Conservation (phyloP, 2,797 vertebrate species). For the Sebastolobus alascanus region DNA sequence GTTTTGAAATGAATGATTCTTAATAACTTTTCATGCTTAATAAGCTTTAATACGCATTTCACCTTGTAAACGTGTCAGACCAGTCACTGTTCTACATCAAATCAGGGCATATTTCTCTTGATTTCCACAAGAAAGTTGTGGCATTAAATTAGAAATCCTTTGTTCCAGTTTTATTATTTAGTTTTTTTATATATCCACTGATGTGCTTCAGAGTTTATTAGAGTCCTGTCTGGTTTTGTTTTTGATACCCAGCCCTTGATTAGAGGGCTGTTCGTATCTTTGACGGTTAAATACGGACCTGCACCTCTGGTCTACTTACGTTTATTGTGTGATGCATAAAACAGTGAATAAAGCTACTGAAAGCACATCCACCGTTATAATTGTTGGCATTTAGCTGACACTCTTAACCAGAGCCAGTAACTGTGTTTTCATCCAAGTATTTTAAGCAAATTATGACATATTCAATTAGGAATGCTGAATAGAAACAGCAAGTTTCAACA, state of each 20-base stretch:
- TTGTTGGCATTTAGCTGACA: constrained; percentile 56
- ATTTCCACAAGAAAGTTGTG: constrained; percentile 12
- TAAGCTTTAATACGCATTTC: background rate
- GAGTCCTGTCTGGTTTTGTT: background rate
- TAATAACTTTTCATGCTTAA: constrained; percentile 21
- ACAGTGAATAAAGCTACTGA: constrained; percentile 29
- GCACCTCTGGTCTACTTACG: constrained; percentile 12
- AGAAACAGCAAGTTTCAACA: constrained; percentile 44
- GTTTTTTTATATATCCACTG: background rate
- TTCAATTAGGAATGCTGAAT: constrained; percentile 47
- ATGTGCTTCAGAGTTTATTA: constrained; percentile 24
- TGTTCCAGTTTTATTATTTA: constrained; percentile 20
- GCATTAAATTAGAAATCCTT: constrained; percentile 21
- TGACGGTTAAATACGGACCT: constrained; percentile 47
- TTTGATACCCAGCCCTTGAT: constrained; percentile 18
- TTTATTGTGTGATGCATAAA: constrained; percentile 34
- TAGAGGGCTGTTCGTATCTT: background rate
- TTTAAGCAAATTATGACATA: constrained; percentile 55
- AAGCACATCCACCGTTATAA: constrained; percentile 25
- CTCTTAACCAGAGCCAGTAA: constrained; percentile 32
- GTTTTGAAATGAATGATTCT: constrained; percentile 13
- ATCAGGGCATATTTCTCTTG: constrained; percentile 7
- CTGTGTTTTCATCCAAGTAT: constrained; percentile 39
- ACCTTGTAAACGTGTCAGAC: background rate
- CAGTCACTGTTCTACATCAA: background rate